Evolutionary conservation across 2,113 vertebrate species (phyloP), one percentile per base, ranked within the genome.

Genomic region (Phylloscopus whistleri): DNA sequence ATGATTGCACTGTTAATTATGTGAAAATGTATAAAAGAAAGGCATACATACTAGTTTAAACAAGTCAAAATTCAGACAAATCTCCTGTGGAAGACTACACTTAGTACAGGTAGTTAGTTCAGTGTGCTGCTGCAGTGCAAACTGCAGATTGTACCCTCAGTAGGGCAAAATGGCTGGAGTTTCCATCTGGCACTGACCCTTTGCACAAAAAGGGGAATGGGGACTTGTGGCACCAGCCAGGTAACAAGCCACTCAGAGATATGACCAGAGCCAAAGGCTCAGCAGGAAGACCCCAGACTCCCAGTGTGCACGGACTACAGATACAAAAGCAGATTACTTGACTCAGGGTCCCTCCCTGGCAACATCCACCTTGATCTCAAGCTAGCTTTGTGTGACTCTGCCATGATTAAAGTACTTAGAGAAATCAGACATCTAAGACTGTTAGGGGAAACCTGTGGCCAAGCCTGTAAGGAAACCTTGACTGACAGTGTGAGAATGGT

Each of bases 241-340:
- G 22, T 18, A 27, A 17, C 8, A 1, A 0, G 48, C 20, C 30
- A 35, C 49, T 49, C 35, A 10, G 49, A 73, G 18, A 59, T 13
- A 56, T 1, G 3, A n/a, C 1, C 0, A 2, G 67, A 49, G 49
- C 16, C 30, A 11, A 2, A 6, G 59, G 35, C 43, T 43, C 49
- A 49, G 43, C 31, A 56, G 35, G 39, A 58, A 33, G 13, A 23
- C 12, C 7, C 15, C 51, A 51, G 18, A 33, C 1, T 15, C 20
- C 20, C 3, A 3, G 1, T 6, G 15, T 7, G 22, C 27, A 28
- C 13, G 28, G 59, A n/a, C 41, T 23, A 17, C 0, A 0, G 18
- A 33, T 59, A 33, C 6, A 14, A 66, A 51, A 39, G 8, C 5
- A 1, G 12, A 66, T 6, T 44, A 18, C 18, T 24, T 28, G 18